These are phyloP conservation scores for Nettapus auritus DNA, from an alignment of 2,113 vertebrate genomes.

Conservation along the genomic window DNA sequence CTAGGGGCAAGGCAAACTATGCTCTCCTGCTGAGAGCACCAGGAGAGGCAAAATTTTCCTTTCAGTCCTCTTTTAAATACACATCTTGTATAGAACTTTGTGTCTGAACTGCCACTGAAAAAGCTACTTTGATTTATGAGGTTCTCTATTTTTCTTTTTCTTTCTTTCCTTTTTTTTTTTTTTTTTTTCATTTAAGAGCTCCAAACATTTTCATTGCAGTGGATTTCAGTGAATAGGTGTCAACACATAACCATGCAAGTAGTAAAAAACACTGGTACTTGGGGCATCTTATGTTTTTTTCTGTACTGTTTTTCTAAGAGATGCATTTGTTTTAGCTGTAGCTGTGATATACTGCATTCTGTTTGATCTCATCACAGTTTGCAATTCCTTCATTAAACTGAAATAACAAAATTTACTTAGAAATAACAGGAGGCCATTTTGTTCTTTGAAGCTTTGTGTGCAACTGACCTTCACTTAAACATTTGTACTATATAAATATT, in stretches of 20 bases:
- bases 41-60: not conserved
- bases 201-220: not conserved
- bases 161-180: too few species aligned
- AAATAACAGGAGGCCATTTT: not conserved
- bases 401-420: not conserved
- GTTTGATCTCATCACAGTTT: not conserved
- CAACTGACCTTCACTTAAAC: not conserved
- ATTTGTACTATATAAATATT: not conserved
- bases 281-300: too few species aligned
- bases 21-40: not conserved
- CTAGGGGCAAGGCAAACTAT: fast-evolving
- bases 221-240: not conserved
- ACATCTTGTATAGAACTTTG: not conserved
- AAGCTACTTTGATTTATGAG: not conserved
- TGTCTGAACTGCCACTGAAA: not conserved
- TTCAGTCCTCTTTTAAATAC: not conserved
- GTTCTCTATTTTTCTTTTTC: not conserved
- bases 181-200: not conserved
- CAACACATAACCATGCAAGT: not conserved
- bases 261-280: not conserved
- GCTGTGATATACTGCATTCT: not conserved
- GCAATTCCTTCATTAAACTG: not conserved
- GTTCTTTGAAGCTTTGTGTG: not conserved
- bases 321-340: not conserved
- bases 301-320: not conserved